Evolutionary conservation across 2,888 invertebrate genomes (phyloP), one percentile per base, ranked within the genome.

Genomic region (Noctua janthina): DNA sequence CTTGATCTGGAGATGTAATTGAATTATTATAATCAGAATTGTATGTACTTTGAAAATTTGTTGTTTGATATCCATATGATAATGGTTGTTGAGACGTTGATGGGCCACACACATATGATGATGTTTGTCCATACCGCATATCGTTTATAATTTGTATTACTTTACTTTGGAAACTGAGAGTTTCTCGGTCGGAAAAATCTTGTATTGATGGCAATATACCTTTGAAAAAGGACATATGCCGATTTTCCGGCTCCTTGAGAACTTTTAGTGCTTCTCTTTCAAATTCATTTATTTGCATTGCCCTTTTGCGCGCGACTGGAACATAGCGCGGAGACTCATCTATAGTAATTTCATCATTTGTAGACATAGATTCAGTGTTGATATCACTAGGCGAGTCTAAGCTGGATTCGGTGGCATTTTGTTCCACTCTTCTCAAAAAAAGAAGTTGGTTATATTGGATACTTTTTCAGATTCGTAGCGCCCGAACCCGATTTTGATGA

Each of bases 191-290:
- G 66, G 85, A 75, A 79, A 88, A 87, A 11, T 83, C 83, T 82
- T 86, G 74, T 6, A 88, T 74, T 5, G 85, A 87, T 86, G 86
- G 87, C 86, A 88, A 84, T 77, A 87, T 88, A 82, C 15, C 85
- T 79, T n/a, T 89, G 76, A 89, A 88, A 82, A 89, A 79, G 51
- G 79, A 79, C 73, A 82, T 82, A 39, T 39, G 79, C 23, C 79
- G 78, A 87, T 87, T 86, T 88, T 88, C 89, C 69, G 84, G 85
- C 86, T 85, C 89, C 83, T 90, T 86, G 76, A 87, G 81, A 81
- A 74, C 1, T 85, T 85, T 84, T 82, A 75, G 62, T 77, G 4
- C 77, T 77, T 74, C 73, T 76, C 68, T 86, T 86, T 89, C 87
- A 82, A 89, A 87, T 35, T 89, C 87, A 84, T 89, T 79, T 29